These are phyloP conservation scores for Menura novaehollandiae DNA, from an alignment of 2,113 vertebrate genomes.

Conservation along the genomic window DNA sequence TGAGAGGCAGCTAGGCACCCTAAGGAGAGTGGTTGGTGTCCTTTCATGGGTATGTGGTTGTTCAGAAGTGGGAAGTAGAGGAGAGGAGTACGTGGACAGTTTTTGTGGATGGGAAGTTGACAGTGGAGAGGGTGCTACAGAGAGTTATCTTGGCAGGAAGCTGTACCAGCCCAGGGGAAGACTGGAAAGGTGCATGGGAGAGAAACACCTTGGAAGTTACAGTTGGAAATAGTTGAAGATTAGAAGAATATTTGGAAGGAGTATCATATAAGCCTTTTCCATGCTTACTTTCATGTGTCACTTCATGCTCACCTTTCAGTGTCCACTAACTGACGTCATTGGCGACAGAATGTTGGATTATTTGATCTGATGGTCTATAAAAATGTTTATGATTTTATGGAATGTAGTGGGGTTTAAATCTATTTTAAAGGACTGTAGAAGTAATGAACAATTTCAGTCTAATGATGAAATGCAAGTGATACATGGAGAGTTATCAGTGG, in stretches of 20 bases:
- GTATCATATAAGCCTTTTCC: background rate
- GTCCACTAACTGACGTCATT: rapidly evolving
- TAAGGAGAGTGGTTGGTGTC: background rate
- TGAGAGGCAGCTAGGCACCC: background rate
- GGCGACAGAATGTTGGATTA: background rate
- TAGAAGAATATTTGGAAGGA: background rate
- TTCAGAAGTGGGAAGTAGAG: background rate
- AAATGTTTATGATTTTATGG: background rate
- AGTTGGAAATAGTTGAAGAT: background rate
- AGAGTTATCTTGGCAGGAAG: background rate
- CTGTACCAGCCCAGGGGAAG: background rate
- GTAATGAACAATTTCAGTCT: background rate
- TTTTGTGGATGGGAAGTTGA: background rate
- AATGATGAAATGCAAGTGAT: background rate
- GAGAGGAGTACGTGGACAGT: background rate
- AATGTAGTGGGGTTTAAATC: background rate
- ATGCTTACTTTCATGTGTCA: background rate
- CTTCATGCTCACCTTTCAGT: too few relatives aligned
- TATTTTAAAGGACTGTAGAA: background rate
- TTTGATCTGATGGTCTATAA: background rate
- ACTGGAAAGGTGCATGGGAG: background rate
- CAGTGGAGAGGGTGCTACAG: background rate
- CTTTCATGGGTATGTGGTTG: background rate
- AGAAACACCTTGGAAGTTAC: background rate
- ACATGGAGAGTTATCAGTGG: background rate